Percentiles rank a stretch among this genome's conserved stretches.
Conservation (phyloP, 2,797 vertebrate species). For the Brotogeris chrysoptera region DNA sequence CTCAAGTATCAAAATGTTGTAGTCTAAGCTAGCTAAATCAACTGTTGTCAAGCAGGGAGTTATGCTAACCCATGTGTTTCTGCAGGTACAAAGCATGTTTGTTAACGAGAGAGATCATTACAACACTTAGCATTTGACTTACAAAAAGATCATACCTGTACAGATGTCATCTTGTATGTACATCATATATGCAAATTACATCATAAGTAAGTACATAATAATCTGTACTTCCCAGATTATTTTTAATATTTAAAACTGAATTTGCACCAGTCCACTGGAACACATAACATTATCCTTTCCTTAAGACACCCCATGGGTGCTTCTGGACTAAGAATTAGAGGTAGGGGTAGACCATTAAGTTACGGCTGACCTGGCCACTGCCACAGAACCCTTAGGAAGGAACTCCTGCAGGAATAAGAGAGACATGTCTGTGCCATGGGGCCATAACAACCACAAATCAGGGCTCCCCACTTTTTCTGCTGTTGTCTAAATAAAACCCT, state of each 20-base stretch:
- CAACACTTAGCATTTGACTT: background rate
- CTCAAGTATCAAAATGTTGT: background rate
- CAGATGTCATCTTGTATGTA: rapidly evolving
- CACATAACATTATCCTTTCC: background rate
- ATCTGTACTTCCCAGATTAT: background rate
- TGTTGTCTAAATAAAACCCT: slow-evolving; percentile 56
- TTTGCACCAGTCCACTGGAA: background rate
- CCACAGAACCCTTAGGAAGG: background rate
- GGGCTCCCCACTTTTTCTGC: background rate
- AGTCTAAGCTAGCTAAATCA: background rate
- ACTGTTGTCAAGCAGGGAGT: background rate
- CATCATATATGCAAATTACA: background rate
- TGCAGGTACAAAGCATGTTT: background rate
- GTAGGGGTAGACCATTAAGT: background rate
- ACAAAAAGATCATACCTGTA: background rate
- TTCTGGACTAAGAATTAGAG: background rate
- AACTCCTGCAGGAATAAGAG: slow-evolving; percentile 41
- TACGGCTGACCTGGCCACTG: slow-evolving; percentile 6
- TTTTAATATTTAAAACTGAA: background rate
- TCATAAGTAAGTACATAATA: background rate
- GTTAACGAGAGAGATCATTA: background rate
- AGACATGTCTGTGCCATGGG: slow-evolving; percentile 33
- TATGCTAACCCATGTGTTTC: background rate
- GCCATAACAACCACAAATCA: slow-evolving; percentile 63
- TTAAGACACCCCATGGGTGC: background rate